Evolutionary conservation across 92 coral and sea anemone genomes (phyloP).

Genomic region (Desmophyllum pertusum): DNA sequence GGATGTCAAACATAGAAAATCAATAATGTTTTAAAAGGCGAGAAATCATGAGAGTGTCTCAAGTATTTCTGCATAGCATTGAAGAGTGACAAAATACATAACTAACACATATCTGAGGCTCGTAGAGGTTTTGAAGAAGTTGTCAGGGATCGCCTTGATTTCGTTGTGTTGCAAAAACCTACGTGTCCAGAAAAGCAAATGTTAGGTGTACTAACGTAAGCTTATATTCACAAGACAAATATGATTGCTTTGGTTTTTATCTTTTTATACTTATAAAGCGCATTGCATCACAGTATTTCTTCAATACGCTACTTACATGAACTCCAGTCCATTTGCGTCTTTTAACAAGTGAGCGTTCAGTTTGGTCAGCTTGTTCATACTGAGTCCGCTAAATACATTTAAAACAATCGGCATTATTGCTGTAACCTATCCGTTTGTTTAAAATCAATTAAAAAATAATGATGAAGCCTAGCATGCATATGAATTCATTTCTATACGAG

Average conservation of each 20-base stretch:
- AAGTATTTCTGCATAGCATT: too few species aligned
- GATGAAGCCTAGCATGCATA: too few species aligned
- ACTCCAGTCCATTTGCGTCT: conserved; percentile 47
- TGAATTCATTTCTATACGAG: background rate
- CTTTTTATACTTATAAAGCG: too few species aligned
- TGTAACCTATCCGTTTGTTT: background rate
- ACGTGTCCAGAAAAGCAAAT: background rate
- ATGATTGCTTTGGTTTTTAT: background rate
- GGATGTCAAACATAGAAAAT: too few species aligned
- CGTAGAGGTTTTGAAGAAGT: conserved; percentile 33
- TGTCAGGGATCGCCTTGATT: conserved; percentile 41
- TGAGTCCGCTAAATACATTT: conserved; percentile 46
- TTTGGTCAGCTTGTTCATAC: conserved; percentile 65
- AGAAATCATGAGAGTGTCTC: too few species aligned
- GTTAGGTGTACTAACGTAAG: background rate
- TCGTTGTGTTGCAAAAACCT: conserved; percentile 67
- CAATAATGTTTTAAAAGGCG: too few species aligned
- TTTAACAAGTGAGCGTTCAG: conserved; percentile 42
- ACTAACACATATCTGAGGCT: conserved; percentile 33
- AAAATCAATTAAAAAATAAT: too few species aligned
- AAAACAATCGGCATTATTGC: background rate
- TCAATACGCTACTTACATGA: conserved; percentile 45
- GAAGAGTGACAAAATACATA: background rate
- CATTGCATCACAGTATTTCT: too few species aligned
- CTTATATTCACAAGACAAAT: background rate